A percentile compares a stretch with the other conserved stretches of the same genome.
Evolutionary conservation across 1,140 invertebrate genomes (phyloP).

Genomic region (Pogonus chalceus): DNA sequence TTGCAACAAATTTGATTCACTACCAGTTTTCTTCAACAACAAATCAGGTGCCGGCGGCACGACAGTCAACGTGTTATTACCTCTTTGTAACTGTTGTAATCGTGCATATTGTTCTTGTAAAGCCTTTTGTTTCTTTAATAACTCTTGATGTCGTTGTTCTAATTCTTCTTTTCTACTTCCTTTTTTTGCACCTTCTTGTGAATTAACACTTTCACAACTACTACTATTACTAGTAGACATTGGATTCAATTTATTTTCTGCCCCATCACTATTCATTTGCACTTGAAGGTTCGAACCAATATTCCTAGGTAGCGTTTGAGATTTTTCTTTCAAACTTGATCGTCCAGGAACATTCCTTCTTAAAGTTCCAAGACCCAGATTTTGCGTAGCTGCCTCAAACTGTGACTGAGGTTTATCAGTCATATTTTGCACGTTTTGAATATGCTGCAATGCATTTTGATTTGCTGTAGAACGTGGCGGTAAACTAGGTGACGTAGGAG

Average conservation of each 20-base stretch:
- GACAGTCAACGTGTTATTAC: slow-evolving; percentile 49
- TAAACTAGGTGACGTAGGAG: slow-evolving; percentile 56
- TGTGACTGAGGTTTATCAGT: slow-evolving; percentile 26
- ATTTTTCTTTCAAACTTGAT: slow-evolving; percentile 31
- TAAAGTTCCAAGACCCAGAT: slow-evolving; percentile 30
- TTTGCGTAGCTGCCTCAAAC: slow-evolving; percentile 33
- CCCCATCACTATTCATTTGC: slow-evolving; percentile 23
- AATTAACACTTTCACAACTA: slow-evolving; percentile 68
- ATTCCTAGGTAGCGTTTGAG: slow-evolving; percentile 32
- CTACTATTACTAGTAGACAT: slow-evolving; percentile 50
- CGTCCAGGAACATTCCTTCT: slow-evolving; percentile 30
- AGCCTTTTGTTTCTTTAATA: slow-evolving; percentile 73
- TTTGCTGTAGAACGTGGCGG: slow-evolving; percentile 40
- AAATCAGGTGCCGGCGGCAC: slow-evolving; percentile 48
- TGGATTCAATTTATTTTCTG: slow-evolving; percentile 18
- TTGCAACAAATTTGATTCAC: slow-evolving; percentile 75
- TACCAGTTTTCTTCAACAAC: slow-evolving; percentile 77
- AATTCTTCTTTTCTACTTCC: slow-evolving; percentile 58
- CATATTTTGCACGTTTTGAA: slow-evolving; percentile 32
- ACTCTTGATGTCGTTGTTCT: slow-evolving; percentile 75
- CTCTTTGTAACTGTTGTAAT: slow-evolving; percentile 72
- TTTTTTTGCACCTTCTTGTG: slow-evolving; percentile 52
- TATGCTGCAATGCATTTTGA: slow-evolving; percentile 28
- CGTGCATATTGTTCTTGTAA: slow-evolving; percentile 82
- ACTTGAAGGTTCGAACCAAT: slow-evolving; percentile 32